These are phyloP conservation scores for Arremon brunneinucha DNA, from an alignment of 2,797 vertebrate species.

Conservation along the genomic window DNA sequence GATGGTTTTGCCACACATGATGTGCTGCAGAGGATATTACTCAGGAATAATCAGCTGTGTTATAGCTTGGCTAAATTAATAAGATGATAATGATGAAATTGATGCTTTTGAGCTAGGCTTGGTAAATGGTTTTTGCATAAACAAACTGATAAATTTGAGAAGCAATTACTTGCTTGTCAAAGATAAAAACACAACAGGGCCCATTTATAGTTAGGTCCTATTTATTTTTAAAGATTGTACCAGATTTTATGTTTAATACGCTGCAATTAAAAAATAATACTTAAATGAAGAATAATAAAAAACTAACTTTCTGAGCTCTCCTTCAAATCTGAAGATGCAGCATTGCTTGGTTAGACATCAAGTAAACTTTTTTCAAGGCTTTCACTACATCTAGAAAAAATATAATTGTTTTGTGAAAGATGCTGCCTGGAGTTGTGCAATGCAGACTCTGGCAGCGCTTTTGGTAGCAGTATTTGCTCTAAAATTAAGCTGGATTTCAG, in stretches of 20 bases:
- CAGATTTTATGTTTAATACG: constrained; percentile 87
- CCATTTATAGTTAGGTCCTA: constrained; percentile 88
- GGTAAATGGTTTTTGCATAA: constrained; percentile 88
- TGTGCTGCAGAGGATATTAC: constrained; percentile 86
- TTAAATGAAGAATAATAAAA: constrained; percentile 84
- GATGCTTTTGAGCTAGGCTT: constrained; percentile 87
- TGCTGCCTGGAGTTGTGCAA: constrained; percentile 6
- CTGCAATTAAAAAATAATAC: constrained; percentile 88
- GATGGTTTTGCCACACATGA: constrained; percentile 89
- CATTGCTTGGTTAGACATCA: constrained; percentile 74
- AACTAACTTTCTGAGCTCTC: constrained; percentile 79
- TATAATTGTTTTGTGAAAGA: constrained; percentile 57
- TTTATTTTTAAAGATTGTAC: constrained; percentile 88
- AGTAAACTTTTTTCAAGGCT: constrained; percentile 79
- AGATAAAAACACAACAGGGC: constrained; percentile 88
- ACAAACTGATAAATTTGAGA: constrained; percentile 90
- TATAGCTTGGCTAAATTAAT: constrained; percentile 89
- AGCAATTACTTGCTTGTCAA: constrained; percentile 89
- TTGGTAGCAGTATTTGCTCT: not conserved
- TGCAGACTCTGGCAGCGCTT: not conserved
- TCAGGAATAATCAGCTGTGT: constrained; percentile 89
- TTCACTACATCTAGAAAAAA: constrained; percentile 56
- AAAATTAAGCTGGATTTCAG: not conserved
- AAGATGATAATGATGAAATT: constrained; percentile 90
- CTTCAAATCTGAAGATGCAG: constrained; percentile 76